These are phyloP conservation scores for Malacoctenus gilli DNA, from an alignment of 2,797 vertebrate species.

Conservation along the genomic window DNA sequence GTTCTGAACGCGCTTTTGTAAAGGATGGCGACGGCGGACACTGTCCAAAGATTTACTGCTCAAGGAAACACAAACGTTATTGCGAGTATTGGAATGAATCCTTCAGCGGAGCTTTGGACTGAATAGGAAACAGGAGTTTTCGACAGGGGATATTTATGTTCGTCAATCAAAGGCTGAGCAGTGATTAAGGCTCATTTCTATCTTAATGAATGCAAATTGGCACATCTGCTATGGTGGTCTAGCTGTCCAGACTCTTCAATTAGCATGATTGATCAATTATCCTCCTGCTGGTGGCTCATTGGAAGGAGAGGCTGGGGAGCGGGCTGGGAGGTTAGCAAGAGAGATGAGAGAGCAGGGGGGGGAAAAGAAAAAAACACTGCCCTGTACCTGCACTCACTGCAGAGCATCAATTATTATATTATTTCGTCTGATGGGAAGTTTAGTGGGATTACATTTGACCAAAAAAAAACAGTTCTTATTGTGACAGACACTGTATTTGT, in stretches of 20 bases:
- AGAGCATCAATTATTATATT: slow-evolving; percentile 37
- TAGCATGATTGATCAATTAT: slow-evolving; percentile 89
- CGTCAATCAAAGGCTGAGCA: slow-evolving; percentile 80
- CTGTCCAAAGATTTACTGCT: slow-evolving; percentile 12
- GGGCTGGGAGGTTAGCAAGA: slow-evolving; percentile 13
- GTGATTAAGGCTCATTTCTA: slow-evolving; percentile 84
- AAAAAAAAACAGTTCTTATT: too few relatives aligned
- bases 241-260: slow-evolving; percentile 86
- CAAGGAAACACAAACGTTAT: slow-evolving; percentile 32
- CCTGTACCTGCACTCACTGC: slow-evolving; percentile 28
- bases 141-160: slow-evolving; percentile 78
- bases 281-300: slow-evolving; percentile 75
- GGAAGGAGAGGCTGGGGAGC: slow-evolving; percentile 60
- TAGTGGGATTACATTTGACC: too few relatives aligned
- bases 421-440: slow-evolving; percentile 53
- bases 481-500: too few relatives aligned
- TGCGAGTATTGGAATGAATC: slow-evolving; percentile 42
- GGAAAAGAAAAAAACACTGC: slow-evolving; percentile 27
- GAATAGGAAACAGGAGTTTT: slow-evolving; percentile 54
- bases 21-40: background rate
- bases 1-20: too few relatives aligned
- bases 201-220: slow-evolving; percentile 88
- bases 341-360: slow-evolving; percentile 60
- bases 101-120: slow-evolving; percentile 34
- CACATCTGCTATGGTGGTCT: slow-evolving; percentile 86